These are phyloP conservation scores for Ormyrus nitidulus DNA, from an alignment of 2,888 invertebrate species.

Conservation along the genomic window DNA sequence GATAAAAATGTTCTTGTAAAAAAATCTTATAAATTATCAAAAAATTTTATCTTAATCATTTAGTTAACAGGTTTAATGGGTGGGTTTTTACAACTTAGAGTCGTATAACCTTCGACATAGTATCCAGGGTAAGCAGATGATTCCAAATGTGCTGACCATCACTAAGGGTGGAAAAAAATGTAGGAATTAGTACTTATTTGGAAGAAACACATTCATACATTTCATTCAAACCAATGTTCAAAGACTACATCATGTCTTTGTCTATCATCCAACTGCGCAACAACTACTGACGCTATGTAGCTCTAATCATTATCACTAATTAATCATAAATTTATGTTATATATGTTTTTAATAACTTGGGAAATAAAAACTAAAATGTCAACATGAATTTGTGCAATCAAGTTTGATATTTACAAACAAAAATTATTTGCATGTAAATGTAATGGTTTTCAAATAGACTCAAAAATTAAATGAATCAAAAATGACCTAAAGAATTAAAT, in stretches of 20 bases:
- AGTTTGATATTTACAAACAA: background rate
- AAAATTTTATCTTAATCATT: slow-evolving; percentile 57
- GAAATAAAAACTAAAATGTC: too few species aligned
- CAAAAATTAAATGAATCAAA: background rate
- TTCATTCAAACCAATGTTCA: slow-evolving; percentile 62
- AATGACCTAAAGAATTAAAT: background rate
- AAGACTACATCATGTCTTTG: slow-evolving; percentile 40
- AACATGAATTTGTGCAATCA: too few species aligned
- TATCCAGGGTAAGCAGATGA: slow-evolving; percentile 73
- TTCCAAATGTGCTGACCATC: slow-evolving; percentile 73
- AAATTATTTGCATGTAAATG: background rate
- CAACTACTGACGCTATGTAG: slow-evolving; percentile 28
- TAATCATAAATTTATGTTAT: slow-evolving; percentile 9
- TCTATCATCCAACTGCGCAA: slow-evolving; percentile 34
- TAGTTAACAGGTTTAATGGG: slow-evolving; percentile 59
- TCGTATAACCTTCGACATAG: slow-evolving; percentile 74
- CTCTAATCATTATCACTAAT: background rate
- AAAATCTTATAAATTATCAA: slow-evolving; percentile 7
- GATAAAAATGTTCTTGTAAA: background rate
- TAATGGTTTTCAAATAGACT: background rate
- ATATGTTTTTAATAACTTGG: slow-evolving; percentile 3
- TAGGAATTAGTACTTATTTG: slow-evolving; percentile 73
- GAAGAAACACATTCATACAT: slow-evolving; percentile 70
- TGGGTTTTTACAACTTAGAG: slow-evolving; percentile 65
- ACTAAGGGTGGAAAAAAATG: slow-evolving; percentile 75